These are phyloP conservation scores for Pseudorhiza aurosa DNA, from an alignment of 30 jellyfish, hydroid and myxozoan species.

Conservation along the genomic window DNA sequence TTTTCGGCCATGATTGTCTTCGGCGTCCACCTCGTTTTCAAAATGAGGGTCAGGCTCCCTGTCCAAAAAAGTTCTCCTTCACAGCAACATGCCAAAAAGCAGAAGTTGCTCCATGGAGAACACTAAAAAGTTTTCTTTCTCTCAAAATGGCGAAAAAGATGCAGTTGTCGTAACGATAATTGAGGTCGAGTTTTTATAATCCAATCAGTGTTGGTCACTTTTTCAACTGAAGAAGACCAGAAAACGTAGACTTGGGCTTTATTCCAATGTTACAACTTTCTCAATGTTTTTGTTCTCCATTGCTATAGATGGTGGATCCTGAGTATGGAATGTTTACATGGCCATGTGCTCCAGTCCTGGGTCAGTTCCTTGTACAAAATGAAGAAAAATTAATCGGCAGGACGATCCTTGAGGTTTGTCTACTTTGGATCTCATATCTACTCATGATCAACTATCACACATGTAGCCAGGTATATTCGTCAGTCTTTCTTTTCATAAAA, in stretches of 20 bases:
- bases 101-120: constrained; percentile 26
- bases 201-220: no score
- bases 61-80: not conserved
- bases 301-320: constrained; percentile 78
- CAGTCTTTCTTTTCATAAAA: no score
- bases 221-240: no score
- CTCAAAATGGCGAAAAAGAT: not conserved
- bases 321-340: constrained; percentile 91
- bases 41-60: not conserved
- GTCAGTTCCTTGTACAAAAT: constrained; percentile 63
- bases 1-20: constrained; percentile 13
- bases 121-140: constrained; percentile 3
- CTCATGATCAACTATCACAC: no score
- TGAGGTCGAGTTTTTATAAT: constrained; percentile 15
- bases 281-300: no score
- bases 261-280: not conserved
- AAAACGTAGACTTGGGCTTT: not conserved
- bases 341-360: constrained; percentile 93
- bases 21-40: not conserved
- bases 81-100: not conserved
- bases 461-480: no score
- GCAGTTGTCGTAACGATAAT: not conserved
- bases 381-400: constrained; percentile 33
- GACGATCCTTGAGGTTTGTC: constrained; percentile 76
- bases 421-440: no score